These are phyloP conservation scores for Cerceris rybyensis DNA, from an alignment of 2,888 invertebrate genomes.

Conservation along the genomic window DNA sequence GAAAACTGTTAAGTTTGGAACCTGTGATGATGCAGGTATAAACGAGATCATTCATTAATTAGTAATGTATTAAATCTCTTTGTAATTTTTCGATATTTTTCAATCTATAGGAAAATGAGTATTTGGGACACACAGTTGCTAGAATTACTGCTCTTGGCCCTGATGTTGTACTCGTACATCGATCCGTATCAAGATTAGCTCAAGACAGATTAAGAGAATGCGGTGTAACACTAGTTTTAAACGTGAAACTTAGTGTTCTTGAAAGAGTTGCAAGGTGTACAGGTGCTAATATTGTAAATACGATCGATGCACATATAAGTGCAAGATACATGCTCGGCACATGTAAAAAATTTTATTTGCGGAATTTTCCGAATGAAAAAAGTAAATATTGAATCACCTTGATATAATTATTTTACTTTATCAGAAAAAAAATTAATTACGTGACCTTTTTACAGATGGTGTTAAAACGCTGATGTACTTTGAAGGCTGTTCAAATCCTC, in stretches of 20 bases:
- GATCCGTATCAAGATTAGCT: slow-evolving; percentile 92
- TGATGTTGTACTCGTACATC: slow-evolving; percentile 94
- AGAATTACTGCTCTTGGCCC: slow-evolving; percentile 93
- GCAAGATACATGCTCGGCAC: slow-evolving; percentile 91
- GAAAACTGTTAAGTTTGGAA: slow-evolving; percentile 95
- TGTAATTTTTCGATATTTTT: slow-evolving; percentile 25
- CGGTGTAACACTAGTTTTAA: slow-evolving; percentile 93
- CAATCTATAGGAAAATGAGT: slow-evolving; percentile 89
- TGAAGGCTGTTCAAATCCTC: slow-evolving; percentile 92
- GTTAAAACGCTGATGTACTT: slow-evolving; percentile 96
- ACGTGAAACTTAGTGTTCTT: slow-evolving; percentile 92
- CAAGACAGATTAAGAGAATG: slow-evolving; percentile 91
- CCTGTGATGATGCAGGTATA: slow-evolving; percentile 94
- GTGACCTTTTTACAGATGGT: slow-evolving; percentile 81
- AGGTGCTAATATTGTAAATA: slow-evolving; percentile 92
- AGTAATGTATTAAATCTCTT: neutral
- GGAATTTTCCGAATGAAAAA: slow-evolving; percentile 82
- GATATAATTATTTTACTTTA: neutral
- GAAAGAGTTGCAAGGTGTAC: slow-evolving; percentile 90
- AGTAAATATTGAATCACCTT: slow-evolving; percentile 76
- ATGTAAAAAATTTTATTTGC: slow-evolving; percentile 91
- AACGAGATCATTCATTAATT: neutral
- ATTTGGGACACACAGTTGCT: slow-evolving; percentile 91
- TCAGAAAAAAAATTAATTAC: neutral
- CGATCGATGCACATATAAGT: slow-evolving; percentile 92